Evolutionary conservation across 2,888 invertebrate species (phyloP).

Genomic region (Polydrusus cervinus): DNA sequence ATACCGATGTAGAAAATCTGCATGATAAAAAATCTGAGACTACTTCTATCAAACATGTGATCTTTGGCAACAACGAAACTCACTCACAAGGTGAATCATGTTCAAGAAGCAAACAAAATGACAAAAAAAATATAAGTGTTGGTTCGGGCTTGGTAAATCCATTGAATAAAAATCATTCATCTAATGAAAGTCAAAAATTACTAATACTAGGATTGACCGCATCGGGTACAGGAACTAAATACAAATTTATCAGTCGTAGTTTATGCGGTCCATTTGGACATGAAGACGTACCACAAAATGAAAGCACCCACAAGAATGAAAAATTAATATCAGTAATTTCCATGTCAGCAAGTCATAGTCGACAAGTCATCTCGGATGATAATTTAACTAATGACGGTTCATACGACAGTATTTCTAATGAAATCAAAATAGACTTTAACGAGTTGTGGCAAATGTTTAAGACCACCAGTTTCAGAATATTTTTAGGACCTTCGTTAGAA

Average conservation of each 20-base stretch:
- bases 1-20: neutral
- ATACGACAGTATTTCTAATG: neutral
- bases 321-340: slow-evolving; percentile 6
- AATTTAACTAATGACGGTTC: neutral
- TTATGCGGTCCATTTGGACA: too few species aligned
- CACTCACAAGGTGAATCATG: neutral
- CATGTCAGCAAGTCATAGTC: neutral
- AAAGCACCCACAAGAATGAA: neutral
- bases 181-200: neutral
- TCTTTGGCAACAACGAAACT: neutral
- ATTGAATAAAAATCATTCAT: neutral
- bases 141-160: neutral
- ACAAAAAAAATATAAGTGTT: neutral
- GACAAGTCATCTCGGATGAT: neutral
- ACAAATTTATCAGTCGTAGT: too few species aligned
- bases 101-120: neutral
- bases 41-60: neutral
- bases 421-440: slow-evolving; percentile 7
- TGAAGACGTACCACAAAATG: neutral
- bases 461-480: slow-evolving; percentile 33
- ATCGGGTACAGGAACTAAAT: neutral
- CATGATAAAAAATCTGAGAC: neutral
- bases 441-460: slow-evolving; percentile 18
- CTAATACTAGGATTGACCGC: too few species aligned
- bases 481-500: slow-evolving; percentile 46